phyloP scores from a whole-genome alignment of 2,797 vertebrate genomes.

The Sebastes paucispinis region DNA sequence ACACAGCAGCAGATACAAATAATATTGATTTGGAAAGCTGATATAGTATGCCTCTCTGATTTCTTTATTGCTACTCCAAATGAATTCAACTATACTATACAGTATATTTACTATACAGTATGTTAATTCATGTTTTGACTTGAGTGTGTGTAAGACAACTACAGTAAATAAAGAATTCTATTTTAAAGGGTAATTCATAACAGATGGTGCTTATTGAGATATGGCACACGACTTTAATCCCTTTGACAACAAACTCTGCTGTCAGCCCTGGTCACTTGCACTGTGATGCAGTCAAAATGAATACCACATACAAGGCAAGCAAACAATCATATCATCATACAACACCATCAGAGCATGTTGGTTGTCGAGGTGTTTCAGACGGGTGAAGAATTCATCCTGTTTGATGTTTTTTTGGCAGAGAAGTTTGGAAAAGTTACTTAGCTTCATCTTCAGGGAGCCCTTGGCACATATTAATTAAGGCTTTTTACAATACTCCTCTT shows the following conservation, averaged over 20 bases:
- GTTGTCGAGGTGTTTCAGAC: background rate
- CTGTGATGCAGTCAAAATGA: background rate
- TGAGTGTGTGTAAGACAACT: background rate
- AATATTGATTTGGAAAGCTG: background rate
- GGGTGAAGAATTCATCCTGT: background rate
- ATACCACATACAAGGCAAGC: background rate
- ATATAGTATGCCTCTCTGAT: background rate
- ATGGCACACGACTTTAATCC: background rate
- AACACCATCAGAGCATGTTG: background rate
- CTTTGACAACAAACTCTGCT: background rate
- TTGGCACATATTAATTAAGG: background rate
- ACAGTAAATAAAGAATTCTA: background rate
- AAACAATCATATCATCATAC: conserved; percentile 7
- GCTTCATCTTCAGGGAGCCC: background rate
- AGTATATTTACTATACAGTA: background rate
- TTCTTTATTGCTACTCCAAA: background rate
- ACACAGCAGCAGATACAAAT: background rate
- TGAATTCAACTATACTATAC: background rate
- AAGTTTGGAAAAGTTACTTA: conserved; percentile 2
- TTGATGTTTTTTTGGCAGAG: conserved; percentile 19
- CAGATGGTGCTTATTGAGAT: background rate
- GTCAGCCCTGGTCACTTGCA: background rate
- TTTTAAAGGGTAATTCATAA: conserved; percentile 3
- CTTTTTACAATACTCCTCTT: background rate
- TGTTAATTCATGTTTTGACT: background rate